phyloP scores from a whole-genome alignment of 2,113 vertebrate species.

The Axis porcinus region DNA sequence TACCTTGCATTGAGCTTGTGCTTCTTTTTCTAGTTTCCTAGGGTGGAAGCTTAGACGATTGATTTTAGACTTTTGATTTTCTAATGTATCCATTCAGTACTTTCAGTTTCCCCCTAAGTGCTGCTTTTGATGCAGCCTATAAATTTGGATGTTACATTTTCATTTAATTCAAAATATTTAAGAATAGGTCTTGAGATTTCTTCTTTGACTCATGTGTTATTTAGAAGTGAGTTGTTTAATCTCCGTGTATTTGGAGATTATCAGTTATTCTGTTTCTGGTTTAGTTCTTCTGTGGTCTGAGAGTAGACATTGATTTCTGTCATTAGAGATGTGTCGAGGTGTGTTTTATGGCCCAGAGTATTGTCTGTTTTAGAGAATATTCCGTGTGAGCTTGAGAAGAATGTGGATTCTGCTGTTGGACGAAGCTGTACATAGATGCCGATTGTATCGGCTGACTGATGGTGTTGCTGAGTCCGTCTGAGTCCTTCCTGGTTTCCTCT shows the following conservation, averaged over 20 bases:
- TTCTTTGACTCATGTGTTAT: not conserved
- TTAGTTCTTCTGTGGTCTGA: not conserved
- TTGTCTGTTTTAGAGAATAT: too few species aligned
- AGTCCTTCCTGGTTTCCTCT: not conserved
- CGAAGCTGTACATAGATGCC: fast-evolving
- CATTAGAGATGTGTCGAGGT: fast-evolving
- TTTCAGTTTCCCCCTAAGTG: too few species aligned
- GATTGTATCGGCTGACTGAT: fast-evolving
- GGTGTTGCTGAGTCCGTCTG: fast-evolving
- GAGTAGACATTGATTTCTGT: not conserved
- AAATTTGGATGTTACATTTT: too few species aligned
- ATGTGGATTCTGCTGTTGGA: fast-evolving
- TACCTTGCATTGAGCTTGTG: too few species aligned
- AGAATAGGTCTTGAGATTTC: not conserved
- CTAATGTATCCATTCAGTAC: not conserved
- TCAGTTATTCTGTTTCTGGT: not conserved
- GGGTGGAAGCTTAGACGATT: not conserved
- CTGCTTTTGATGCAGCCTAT: not conserved
- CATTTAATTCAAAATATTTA: not conserved
- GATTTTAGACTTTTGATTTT: not conserved
- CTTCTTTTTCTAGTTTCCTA: not conserved
- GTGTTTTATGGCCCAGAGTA: not conserved
- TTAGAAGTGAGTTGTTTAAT: not conserved
- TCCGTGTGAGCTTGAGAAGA: fast-evolving
- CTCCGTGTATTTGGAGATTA: not conserved